phyloP scores from a whole-genome alignment of 1,140 invertebrate genomes.

The Chymomyza costata region DNA sequence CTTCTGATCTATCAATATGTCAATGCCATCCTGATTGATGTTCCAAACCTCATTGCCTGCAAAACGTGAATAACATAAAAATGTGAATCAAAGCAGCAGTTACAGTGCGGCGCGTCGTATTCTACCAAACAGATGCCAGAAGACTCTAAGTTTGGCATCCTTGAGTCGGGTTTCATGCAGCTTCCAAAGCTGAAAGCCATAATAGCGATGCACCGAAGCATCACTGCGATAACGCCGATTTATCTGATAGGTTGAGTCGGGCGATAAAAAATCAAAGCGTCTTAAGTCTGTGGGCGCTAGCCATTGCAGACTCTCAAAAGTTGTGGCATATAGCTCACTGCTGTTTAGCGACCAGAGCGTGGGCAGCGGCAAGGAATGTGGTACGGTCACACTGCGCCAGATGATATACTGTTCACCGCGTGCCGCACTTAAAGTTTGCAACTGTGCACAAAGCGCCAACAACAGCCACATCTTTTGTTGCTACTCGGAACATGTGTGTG shows the following conservation, averaged over 20 bases:
- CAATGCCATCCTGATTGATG: slow-evolving; percentile 70
- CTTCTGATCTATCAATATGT: slow-evolving; percentile 80
- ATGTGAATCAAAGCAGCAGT: background rate
- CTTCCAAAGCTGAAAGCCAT: slow-evolving; percentile 64
- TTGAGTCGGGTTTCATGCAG: slow-evolving; percentile 52
- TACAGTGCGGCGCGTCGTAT: background rate
- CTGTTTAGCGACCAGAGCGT: slow-evolving; percentile 39
- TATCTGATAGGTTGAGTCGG: slow-evolving; percentile 61
- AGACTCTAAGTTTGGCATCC: slow-evolving; percentile 28
- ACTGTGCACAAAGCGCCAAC: slow-evolving; percentile 5
- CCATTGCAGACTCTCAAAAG: slow-evolving; percentile 64
- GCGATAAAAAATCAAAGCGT: slow-evolving; percentile 54
- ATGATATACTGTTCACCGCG: background rate
- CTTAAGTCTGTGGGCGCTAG: slow-evolving; percentile 55
- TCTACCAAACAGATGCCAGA: slow-evolving; percentile 60
- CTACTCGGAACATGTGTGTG: background rate
- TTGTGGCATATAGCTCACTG: slow-evolving; percentile 59
- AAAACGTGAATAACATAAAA: background rate
- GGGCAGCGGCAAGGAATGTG: slow-evolving; percentile 22
- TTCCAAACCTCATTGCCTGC: slow-evolving; percentile 70
- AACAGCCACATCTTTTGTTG: slow-evolving; percentile 10
- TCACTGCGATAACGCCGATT: slow-evolving; percentile 60
- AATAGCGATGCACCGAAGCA: slow-evolving; percentile 50
- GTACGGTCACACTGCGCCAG: slow-evolving; percentile 52
- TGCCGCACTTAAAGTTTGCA: background rate